Evolutionary conservation across 2,888 invertebrate genomes (phyloP), one percentile per base, ranked within the genome.

Genomic region (Melolontha melolontha): DNA sequence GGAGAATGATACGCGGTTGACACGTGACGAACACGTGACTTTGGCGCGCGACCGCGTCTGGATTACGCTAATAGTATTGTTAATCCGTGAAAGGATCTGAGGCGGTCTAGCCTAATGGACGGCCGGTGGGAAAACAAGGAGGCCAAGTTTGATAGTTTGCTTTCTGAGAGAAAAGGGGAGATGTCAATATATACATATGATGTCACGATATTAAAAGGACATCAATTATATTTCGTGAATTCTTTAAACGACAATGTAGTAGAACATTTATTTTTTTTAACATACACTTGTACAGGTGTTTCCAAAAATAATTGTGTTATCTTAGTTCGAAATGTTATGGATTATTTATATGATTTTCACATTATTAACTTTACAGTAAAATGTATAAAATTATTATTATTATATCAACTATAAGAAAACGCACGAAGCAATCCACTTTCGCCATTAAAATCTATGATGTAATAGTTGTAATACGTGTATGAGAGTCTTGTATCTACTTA

Each of bases 11-110:
- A 57, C 67, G 50, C 50, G 29, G 42, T 52, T 34, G 64, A 14
- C 72, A 70, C 72, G 70, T 67, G 72, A 44, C 66, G 14, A 57
- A 41, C 70, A 51, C 67, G 67, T 62, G 67, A 52, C 70, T 54
- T 50, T 55, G 64, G 64, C 66, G 66, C 68, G 40, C 57, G 52
- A 54, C 27, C 14, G 12, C 39, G 62, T 54, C 50, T 52, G 68
- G 72, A 72, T 72, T 72, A 72, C 72, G 69, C 72, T 72, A 72
- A 72, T 72, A 72, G 72, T 72, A 69, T 72, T 72, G 72, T 72
- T 72, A 72, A 72, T 72, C 72, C 70, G 68, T 44, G 65, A 67
- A 66, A 44, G 63, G 66, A 57, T 57, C 57, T 57, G 12, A 34
- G 34, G 34, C 34, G 34, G 34, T 34, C 34, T 44, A 42, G 27